Base-by-base conservation (phyloP, 2,888 invertebrate species). In the Drosophila lutescens region DNA sequence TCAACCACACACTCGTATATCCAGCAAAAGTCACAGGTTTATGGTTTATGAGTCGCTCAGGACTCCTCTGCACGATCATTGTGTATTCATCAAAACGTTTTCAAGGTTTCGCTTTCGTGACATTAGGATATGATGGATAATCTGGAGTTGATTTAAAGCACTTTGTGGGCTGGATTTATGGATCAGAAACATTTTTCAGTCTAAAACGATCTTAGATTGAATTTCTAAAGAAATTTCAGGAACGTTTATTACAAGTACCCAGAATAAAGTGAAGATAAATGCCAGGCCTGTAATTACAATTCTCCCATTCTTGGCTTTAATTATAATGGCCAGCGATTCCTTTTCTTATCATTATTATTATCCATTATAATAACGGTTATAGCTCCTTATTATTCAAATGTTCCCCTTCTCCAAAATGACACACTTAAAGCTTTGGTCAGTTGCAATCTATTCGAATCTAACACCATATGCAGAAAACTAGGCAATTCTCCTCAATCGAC, bases 41-140 rank as follows among this genome's bases (percentile, higher is more conserved):
- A 70, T 74, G 72, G 70, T 77, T 87, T 80, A 82, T 77, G 81
- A 71, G 40, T 34, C 46, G 55, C 36, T 73, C 67, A 76, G 81
- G 63, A 78, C 68, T 58, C 57, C 40, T 50, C 13, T 38, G 40
- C 53, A 20, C 41, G 47, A 61, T 69, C 73, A 61, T 78, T 77
- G 74, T 74, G 43, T 58, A 51, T 56, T 50, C 47, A 57, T 36
- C 61, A 62, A 20, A 20, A 51, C 50, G 38, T 40, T 41, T 68
- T 71, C 74, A 85, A 85, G 80, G 82, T 81, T 61, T 54, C 49
- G 38, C 40, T 46, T 43, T 36, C 38, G 1, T 69, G 57, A 47
- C 47, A 56, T n/a, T 49, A 47, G 20, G 20, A 38, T 50, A 49
- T 68, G 65, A 65, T 53, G 66, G 66, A 66, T 23, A 65, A 44